Percentiles rank a stretch among this genome's conserved stretches.
phyloP scores from a whole-genome alignment of 2,888 invertebrate species.

The Papilio protenor region DNA sequence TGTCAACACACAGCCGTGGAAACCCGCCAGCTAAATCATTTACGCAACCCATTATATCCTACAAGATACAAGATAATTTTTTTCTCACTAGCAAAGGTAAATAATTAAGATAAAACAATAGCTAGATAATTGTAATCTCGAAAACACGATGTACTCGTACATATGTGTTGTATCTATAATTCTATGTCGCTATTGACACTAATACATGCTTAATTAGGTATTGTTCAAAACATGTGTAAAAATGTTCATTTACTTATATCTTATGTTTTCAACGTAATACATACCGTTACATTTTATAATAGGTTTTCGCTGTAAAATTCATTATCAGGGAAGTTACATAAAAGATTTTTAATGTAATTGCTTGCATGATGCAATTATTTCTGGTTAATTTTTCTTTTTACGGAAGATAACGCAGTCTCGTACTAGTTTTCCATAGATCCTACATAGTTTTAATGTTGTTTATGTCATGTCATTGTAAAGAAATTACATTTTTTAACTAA shows the following conservation, averaged over 20 bases:
- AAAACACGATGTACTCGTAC: slow-evolving; percentile 31
- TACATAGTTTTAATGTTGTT: not conserved
- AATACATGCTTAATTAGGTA: slow-evolving; percentile 6
- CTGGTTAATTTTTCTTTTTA: slow-evolving; percentile 47
- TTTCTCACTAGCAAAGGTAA: slow-evolving; percentile 61
- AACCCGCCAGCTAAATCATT: slow-evolving; percentile 68
- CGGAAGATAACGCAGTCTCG: slow-evolving; percentile 59
- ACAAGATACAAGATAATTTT: slow-evolving; percentile 74
- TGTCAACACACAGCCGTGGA: slow-evolving; percentile 78
- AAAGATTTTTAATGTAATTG: not conserved
- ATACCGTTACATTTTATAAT: not conserved
- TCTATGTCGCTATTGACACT: not conserved
- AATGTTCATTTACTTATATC: slow-evolving; percentile 34
- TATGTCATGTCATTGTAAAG: not conserved
- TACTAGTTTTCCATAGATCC: slow-evolving; percentile 67
- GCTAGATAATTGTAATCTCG: slow-evolving; percentile 36
- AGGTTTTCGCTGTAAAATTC: not conserved
- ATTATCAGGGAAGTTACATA: not conserved
- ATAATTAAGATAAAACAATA: slow-evolving; percentile 47
- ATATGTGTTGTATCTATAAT: not conserved
- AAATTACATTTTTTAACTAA: not conserved
- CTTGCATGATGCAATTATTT: not conserved
- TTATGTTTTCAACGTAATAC: slow-evolving; percentile 19
- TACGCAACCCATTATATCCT: slow-evolving; percentile 78
- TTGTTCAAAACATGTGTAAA: slow-evolving; percentile 26